Evolutionary conservation across 2,888 invertebrate species (phyloP).

Genomic region (Cecidostiba fungosa): DNA sequence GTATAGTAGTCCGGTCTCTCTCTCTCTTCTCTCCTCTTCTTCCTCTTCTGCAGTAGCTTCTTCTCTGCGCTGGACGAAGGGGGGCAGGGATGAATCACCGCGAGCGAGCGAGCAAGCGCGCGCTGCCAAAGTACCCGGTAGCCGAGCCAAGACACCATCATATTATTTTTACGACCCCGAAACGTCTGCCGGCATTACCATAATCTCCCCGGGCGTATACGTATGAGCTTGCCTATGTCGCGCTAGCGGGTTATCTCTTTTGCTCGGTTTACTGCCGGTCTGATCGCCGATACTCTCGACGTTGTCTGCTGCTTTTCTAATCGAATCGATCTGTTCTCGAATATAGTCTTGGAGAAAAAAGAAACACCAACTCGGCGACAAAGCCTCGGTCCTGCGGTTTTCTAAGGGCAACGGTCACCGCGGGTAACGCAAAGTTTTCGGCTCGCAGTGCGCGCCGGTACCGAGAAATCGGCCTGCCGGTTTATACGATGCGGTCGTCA

Average conservation of each 20-base stretch:
- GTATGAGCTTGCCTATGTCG: not conserved
- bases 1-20: not conserved
- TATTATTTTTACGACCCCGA: constrained; percentile 78
- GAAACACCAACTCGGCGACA: not conserved
- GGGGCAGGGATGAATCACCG: constrained; percentile 72
- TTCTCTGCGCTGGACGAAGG: not conserved
- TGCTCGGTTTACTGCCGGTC: not conserved
- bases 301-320: not conserved
- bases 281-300: constrained; percentile 1
- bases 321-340: not conserved
- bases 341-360: too few relatives aligned
- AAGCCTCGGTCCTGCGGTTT: not conserved
- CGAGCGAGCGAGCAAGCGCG: too few relatives aligned
- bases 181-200: constrained; percentile 77
- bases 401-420: not conserved
- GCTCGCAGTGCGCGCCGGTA: constrained; percentile 11
- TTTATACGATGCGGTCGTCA: not conserved
- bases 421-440: constrained; percentile 23
- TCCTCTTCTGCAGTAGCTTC: not conserved
- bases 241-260: not conserved
- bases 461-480: constrained; percentile 36
- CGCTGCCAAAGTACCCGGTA: constrained; percentile 76
- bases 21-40: not conserved
- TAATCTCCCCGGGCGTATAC: constrained; percentile 72
- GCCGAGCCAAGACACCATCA: constrained; percentile 74